Percentiles rank a stretch among this genome's conserved stretches.
Conservation (phyloP, 2,797 vertebrate species). For the Notolepis coatsorum region DNA sequence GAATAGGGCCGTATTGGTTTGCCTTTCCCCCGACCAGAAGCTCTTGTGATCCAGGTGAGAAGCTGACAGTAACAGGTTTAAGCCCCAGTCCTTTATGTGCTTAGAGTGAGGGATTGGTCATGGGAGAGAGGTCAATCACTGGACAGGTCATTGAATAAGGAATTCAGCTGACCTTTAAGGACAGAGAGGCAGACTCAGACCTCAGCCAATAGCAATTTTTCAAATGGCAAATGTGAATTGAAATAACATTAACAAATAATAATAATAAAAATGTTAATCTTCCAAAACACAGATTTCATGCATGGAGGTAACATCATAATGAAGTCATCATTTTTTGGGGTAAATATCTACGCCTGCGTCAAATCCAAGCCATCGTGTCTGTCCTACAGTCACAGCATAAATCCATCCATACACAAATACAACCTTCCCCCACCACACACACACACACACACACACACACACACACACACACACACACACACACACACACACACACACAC, state of each 20-base stretch:
- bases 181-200: conserved; percentile 30
- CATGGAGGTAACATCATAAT: conserved; percentile 32
- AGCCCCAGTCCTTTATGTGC: conserved; percentile 79
- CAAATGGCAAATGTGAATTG: conserved; percentile 35
- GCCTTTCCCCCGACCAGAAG: conserved; percentile 72
- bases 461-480: not conserved
- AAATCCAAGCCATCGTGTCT: conserved; percentile 33
- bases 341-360: conserved; percentile 51
- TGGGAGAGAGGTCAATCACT: conserved; percentile 68
- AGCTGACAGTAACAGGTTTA: conserved; percentile 85
- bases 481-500: not conserved
- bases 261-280: conserved; percentile 37
- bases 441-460: not conserved
- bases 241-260: conserved; percentile 19
- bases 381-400: not conserved
- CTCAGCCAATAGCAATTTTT: conserved; percentile 32
- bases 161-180: conserved; percentile 51
- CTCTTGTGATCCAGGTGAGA: conserved; percentile 84
- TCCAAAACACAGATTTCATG: conserved; percentile 29
- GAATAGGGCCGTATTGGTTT: conserved; percentile 81
- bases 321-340: conserved; percentile 57
- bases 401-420: not conserved
- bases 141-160: conserved; percentile 64
- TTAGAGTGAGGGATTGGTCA: conserved; percentile 50
- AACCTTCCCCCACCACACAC: not conserved